Percentiles rank a stretch among this genome's conserved stretches.
phyloP scores from a whole-genome alignment of 2,113 vertebrate genomes.

The Mohoua ochrocephala region DNA sequence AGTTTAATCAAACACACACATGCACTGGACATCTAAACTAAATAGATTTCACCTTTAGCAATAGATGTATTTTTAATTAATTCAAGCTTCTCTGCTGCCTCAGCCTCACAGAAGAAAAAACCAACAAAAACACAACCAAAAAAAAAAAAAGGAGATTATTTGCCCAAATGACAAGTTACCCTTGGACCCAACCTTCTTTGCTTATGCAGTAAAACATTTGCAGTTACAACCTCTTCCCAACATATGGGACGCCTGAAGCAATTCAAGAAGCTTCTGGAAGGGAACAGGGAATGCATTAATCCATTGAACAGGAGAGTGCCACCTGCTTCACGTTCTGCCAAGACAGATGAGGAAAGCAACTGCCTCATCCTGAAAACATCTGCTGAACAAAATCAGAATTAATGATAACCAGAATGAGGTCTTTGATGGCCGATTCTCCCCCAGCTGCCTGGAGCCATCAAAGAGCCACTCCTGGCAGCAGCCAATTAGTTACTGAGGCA shows the following conservation, averaged over 20 bases:
- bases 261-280: conserved; percentile 25
- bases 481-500: not conserved
- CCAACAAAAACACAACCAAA: not conserved
- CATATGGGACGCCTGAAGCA: not conserved
- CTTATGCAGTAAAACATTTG: not conserved
- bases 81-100: not conserved
- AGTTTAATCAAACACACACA: not conserved
- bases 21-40: not conserved
- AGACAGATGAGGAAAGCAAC: conserved; percentile 38
- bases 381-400: conserved; percentile 68
- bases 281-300: conserved; percentile 2
- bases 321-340: not conserved
- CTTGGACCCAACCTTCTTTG: not conserved
- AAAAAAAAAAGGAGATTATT: not conserved
- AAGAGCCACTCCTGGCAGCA: conserved; percentile 10
- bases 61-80: not conserved
- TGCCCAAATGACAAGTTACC: not conserved
- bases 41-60: not conserved
- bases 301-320: not conserved
- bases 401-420: conserved; percentile 53
- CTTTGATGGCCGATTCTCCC: conserved; percentile 5
- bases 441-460: conserved; percentile 53
- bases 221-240: not conserved
- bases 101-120: not conserved
- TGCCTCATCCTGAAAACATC: conserved; percentile 55